Percentiles rank a stretch among this genome's conserved stretches.
Evolutionary conservation across 2,888 invertebrate genomes (phyloP).

Genomic region (Carabus problematicus): DNA sequence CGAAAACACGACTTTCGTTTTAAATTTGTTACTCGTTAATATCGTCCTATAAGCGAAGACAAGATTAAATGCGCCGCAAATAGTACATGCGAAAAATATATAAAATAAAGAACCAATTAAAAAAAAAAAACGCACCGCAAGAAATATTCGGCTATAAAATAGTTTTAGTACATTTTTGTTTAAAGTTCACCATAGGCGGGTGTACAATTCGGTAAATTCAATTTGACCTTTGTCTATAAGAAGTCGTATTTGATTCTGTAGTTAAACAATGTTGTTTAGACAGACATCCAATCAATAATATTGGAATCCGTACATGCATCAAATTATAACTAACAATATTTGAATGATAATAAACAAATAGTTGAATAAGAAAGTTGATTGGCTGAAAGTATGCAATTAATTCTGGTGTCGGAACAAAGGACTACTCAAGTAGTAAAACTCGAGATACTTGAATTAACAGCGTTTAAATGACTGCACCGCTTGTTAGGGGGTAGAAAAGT

Average conservation of each 20-base stretch:
- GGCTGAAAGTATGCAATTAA: no score
- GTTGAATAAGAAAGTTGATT: background rate
- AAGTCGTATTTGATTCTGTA: background rate
- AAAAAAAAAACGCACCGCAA: no score
- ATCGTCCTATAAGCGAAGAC: slow-evolving; percentile 17
- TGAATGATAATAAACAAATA: background rate
- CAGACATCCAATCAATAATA: background rate
- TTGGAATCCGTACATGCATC: background rate
- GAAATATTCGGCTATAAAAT: no score
- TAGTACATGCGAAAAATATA: no score
- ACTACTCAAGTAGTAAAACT: no score
- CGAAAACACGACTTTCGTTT: slow-evolving; percentile 35
- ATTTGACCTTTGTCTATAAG: background rate
- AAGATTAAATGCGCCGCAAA: slow-evolving; percentile 6
- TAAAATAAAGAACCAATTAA: no score
- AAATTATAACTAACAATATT: background rate
- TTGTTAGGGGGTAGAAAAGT: background rate
- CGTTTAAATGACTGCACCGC: no score
- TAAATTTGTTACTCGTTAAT: slow-evolving; percentile 28
- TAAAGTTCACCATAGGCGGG: background rate
- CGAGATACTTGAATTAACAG: no score
- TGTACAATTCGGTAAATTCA: background rate
- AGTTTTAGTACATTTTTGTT: background rate
- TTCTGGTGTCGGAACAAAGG: no score
- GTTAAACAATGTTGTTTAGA: background rate